A percentile compares a stretch with the other conserved stretches of the same genome.
Evolutionary conservation across 2,113 vertebrate genomes (phyloP).

Genomic region (Psophia crepitans): DNA sequence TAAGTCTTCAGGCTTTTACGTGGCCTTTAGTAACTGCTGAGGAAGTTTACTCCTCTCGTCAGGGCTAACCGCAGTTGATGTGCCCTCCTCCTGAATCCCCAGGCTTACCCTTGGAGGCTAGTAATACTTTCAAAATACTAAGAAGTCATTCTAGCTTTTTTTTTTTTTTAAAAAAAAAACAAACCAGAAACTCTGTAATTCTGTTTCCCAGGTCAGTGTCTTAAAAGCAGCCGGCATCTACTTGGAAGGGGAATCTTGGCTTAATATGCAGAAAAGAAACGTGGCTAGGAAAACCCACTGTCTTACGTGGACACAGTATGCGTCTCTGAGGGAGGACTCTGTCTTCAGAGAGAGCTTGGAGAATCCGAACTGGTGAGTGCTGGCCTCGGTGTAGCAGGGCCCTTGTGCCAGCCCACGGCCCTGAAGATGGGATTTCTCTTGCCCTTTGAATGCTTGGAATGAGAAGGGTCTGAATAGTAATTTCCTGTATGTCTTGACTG

Average conservation of each 20-base stretch:
- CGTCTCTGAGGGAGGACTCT: slow-evolving; percentile 64
- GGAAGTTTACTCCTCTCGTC: not conserved
- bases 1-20: not conserved
- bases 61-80: not conserved
- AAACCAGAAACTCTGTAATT: too few relatives aligned
- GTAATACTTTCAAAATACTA: not conserved
- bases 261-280: slow-evolving; percentile 57
- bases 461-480: not conserved
- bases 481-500: not conserved
- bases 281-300: slow-evolving; percentile 56
- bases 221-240: slow-evolving; percentile 61
- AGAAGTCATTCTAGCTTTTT: not conserved
- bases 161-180: not conserved
- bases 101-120: not conserved
- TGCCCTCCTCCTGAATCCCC: not conserved
- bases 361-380: slow-evolving; percentile 68
- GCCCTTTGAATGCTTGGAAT: not conserved
- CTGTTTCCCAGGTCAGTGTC: slow-evolving; percentile 57
- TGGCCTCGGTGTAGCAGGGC: not conserved
- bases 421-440: not conserved
- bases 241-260: slow-evolving; percentile 74
- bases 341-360: slow-evolving; percentile 68
- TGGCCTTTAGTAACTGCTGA: not conserved
- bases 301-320: slow-evolving; percentile 47
- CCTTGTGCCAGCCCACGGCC: not conserved